phyloP scores from a whole-genome alignment of 2,113 vertebrate species.

The Gambusia affinis region DNA sequence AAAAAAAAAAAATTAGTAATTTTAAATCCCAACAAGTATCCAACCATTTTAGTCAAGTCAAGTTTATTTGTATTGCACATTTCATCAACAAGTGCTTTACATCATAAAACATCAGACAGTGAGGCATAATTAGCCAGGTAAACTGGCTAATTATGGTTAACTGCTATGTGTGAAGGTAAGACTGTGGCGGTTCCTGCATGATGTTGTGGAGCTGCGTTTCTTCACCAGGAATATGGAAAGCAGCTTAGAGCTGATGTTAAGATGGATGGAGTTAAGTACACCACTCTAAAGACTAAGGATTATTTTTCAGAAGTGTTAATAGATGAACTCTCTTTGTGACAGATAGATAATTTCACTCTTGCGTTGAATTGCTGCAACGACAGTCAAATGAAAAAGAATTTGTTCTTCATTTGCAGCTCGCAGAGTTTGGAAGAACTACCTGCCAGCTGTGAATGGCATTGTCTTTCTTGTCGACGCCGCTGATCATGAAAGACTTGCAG shows the following conservation, averaged over 20 bases:
- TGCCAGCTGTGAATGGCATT: conserved; percentile 94
- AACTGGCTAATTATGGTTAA: background rate
- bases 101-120: too few relatives aligned
- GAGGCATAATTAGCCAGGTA: background rate
- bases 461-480: conserved; percentile 96
- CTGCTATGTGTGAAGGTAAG: background rate
- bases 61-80: too few relatives aligned
- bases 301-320: background rate
- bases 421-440: conserved; percentile 97
- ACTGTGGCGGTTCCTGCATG: background rate
- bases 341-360: background rate
- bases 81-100: too few relatives aligned
- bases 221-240: background rate
- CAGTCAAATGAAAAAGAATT: background rate
- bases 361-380: background rate
- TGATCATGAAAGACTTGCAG: conserved; percentile 88
- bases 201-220: background rate
- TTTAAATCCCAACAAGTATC: background rate
- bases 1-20: background rate
- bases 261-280: background rate
- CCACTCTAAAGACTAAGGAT: background rate
- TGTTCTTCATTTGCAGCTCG: conserved; percentile 80
- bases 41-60: background rate
- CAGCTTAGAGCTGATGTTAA: background rate
- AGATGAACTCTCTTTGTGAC: background rate